A percentile compares a stretch with the other conserved stretches of the same genome.
Evolutionary conservation across 2,888 invertebrate species (phyloP).

Genomic region (Alcis repandata): DNA sequence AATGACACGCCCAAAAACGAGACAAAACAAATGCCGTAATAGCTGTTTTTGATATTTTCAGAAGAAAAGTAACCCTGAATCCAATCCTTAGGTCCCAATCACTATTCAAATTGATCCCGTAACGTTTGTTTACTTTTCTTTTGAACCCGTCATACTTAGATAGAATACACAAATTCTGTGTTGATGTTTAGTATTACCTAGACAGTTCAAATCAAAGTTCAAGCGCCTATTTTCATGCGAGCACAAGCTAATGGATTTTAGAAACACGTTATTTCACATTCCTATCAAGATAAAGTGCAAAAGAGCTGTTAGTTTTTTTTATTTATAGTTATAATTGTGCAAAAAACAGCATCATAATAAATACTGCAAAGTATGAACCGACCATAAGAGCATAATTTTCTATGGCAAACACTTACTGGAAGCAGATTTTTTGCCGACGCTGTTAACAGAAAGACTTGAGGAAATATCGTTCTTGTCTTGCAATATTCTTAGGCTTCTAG

Average conservation of each 20-base stretch:
- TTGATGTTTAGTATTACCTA: constrained; percentile 20
- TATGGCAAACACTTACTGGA: constrained; percentile 63
- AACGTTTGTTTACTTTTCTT: neutral
- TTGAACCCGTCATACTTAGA: neutral
- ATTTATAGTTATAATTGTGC: too few species aligned
- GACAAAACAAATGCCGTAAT: too few species aligned
- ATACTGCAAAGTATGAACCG: too few species aligned
- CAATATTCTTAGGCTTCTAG: constrained; percentile 74
- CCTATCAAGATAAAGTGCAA: constrained; percentile 7
- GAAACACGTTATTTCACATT: constrained; percentile 31
- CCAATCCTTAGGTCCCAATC: neutral
- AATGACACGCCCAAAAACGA: too few species aligned
- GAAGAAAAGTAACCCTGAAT: neutral
- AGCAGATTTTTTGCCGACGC: constrained; percentile 83
- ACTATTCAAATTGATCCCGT: neutral
- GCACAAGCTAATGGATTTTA: constrained; percentile 19
- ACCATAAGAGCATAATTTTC: too few species aligned
- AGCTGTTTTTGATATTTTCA: too few species aligned
- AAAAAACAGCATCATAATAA: too few species aligned
- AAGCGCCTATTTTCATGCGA: constrained; percentile 16
- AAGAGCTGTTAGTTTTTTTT: constrained; percentile 15
- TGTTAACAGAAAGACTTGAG: constrained; percentile 87
- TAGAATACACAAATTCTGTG: neutral
- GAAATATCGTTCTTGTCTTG: constrained; percentile 83
- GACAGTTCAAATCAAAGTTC: constrained; percentile 30